Evolutionary conservation across 2,113 vertebrate genomes (phyloP).

Genomic region (Nettapus auritus): DNA sequence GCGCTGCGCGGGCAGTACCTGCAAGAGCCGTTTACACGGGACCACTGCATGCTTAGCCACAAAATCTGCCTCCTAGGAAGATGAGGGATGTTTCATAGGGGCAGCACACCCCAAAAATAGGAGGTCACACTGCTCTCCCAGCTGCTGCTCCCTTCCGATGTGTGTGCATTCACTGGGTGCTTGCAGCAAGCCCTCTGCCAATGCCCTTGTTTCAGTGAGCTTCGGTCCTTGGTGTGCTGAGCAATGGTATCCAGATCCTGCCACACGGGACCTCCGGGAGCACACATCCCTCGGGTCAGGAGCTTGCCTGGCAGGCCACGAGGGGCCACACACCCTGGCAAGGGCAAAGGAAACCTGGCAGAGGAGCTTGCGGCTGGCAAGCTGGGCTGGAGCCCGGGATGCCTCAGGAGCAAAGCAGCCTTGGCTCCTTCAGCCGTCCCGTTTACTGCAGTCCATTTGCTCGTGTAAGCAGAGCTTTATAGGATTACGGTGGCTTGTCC

Average conservation of each 20-base stretch:
- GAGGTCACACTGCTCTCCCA: neutral
- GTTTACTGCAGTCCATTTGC: neutral
- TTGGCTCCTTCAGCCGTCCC: neutral
- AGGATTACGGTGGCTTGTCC: conserved; percentile 36
- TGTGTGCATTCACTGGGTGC: accelerated
- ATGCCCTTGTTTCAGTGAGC: accelerated
- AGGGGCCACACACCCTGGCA: neutral
- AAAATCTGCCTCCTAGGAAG: neutral
- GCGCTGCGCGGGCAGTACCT: neutral
- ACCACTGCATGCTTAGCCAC: accelerated
- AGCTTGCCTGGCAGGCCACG: neutral
- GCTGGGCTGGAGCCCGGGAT: neutral
- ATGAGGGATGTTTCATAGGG: neutral
- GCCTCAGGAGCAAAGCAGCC: neutral
- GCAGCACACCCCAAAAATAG: neutral
- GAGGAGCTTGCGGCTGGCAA: accelerated
- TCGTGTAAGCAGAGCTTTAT: conserved; percentile 12
- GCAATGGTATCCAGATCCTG: neutral
- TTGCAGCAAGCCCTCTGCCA: neutral
- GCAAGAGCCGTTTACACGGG: neutral
- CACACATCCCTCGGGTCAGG: neutral
- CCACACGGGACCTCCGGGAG: neutral
- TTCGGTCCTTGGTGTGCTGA: neutral
- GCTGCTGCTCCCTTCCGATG: neutral
- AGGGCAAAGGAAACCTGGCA: neutral